phyloP scores from a whole-genome alignment of 2,797 vertebrate species.

The Rhadinocentrus ornatus region DNA sequence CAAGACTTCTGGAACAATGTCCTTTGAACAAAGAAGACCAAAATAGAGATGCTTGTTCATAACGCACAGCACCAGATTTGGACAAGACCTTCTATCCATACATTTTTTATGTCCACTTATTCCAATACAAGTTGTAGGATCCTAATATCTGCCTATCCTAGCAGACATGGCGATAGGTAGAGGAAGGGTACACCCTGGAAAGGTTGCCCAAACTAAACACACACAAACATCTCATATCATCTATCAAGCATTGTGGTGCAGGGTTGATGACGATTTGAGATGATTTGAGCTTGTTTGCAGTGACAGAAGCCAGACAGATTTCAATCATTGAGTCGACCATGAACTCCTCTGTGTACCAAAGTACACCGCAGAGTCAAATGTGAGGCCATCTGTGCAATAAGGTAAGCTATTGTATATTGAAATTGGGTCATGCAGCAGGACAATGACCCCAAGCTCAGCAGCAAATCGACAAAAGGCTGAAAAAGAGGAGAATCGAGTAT shows the following conservation, averaged over 20 bases:
- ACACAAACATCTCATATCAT: background rate
- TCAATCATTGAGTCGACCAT: background rate
- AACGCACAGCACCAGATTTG: too few relatives aligned
- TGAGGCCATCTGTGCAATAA: background rate
- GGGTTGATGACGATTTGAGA: too few relatives aligned
- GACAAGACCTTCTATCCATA: too few relatives aligned
- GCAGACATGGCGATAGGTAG: too few relatives aligned
- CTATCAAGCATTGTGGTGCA: background rate
- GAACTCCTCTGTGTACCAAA: background rate
- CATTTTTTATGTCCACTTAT: too few relatives aligned
- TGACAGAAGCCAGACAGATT: background rate
- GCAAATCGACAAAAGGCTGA: background rate
- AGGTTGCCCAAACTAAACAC: background rate
- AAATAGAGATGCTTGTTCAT: background rate
- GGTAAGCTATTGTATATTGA: background rate
- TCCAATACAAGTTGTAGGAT: background rate
- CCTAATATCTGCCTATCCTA: background rate
- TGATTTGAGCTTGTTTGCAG: background rate
- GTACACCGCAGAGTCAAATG: background rate
- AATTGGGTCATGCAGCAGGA: background rate
- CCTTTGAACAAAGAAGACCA: background rate
- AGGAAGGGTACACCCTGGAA: background rate
- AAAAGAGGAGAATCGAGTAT: background rate
- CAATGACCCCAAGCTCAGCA: background rate
- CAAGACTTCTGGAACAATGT: too few relatives aligned